Evolutionary conservation across 2,113 vertebrate species (phyloP), one percentile per base, ranked within the genome.

Genomic region (Cottus gobio): DNA sequence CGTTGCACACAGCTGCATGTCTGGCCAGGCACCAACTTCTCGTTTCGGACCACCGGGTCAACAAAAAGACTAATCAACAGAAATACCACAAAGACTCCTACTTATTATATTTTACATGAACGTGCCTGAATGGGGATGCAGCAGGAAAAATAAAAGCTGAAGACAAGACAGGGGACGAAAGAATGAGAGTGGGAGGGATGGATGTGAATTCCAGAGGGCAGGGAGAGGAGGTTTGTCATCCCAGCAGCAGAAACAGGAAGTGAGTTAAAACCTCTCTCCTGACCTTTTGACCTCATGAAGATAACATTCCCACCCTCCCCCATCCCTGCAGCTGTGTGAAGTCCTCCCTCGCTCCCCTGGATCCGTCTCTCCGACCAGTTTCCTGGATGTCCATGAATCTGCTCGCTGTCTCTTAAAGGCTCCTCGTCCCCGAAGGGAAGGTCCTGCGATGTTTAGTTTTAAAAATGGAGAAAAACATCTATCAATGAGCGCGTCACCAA

Each of bases 251-350:
- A 85, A 92, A 90, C 91, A 92, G 94, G 94, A 95, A 94, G 92
- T 91, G 92, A 93, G 92, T 91, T 93, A 91, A 94, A 95, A 89
- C 92, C 89, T 86, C 90, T 83, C 58, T 42, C 76, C 82, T 91
- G 88, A 91, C 90, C 91, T 80, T 42, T 57, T 83, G 85, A 94
- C 91, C 94, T 86, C 48, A 5, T 54, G 80, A 78, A 91, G 92
- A 93, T 92, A 95, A 85, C 88, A 85, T 93, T 93, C 92, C 92
- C 92, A 93, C 87, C 90, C 93, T 92, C 89, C 91, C 87, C 90
- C 90, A 70, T 75, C 75, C 37, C 76, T 84, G 72, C 85, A 88
- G 84, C 88, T 87, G 87, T 82, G 81, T 50, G 61, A 76, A 71
- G 54, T 61, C 72, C 82, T 88, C 87, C 86, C 75, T 76, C 37